Evolutionary conservation across 2,888 invertebrate genomes (phyloP), one percentile per base, ranked within the genome.

Genomic region (Galeopsomyia nigrocyanea): DNA sequence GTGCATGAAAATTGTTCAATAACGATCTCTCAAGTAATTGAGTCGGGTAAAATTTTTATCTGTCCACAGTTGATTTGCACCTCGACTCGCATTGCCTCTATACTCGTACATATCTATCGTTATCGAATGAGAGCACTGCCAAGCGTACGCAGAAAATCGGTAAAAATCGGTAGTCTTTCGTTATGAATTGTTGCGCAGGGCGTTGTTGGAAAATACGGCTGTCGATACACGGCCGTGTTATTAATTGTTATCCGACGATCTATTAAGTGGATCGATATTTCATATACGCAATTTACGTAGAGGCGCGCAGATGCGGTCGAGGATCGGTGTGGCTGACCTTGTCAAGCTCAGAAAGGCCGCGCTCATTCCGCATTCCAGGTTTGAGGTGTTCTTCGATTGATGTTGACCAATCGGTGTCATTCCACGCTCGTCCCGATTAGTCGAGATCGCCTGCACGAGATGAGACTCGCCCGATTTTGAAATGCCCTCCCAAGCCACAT

Each of bases 231-330:
- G 13, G 50, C 26, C 9, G 19, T 26, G 50, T 67, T 71, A 71
- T 67, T 71, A 71, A 67, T 72, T 68, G 66, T 72, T 63, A 68
- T 67, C 67, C 50, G 63, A 47, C 31, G 63, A 72, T 72, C 63
- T 67, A 49, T 67, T 51, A 68, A 72, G 49, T 22, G 49, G 47
- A 55, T 68, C 63, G 58, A 68, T 68, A 63, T 64, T 53, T 72
- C 60, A 62, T 56, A 26, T 61, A 55, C 61, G 61, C 55, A 66
- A 67, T 13, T n/a, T 47, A 19, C 21, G 46, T 60, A 61, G 9
- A 67, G 50, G 31, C 17, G 19, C 19, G 46, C 19, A 53, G 47
- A 55, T 26, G 55, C 21, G 14, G 14, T 39, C 26, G 26, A 2
- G 17, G 16, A 58, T 17, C 31, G 16, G 22, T 64, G n/a, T 5